phyloP scores from a whole-genome alignment of 1,140 invertebrate species.

The Pogonomyrmex barbatus region DNA sequence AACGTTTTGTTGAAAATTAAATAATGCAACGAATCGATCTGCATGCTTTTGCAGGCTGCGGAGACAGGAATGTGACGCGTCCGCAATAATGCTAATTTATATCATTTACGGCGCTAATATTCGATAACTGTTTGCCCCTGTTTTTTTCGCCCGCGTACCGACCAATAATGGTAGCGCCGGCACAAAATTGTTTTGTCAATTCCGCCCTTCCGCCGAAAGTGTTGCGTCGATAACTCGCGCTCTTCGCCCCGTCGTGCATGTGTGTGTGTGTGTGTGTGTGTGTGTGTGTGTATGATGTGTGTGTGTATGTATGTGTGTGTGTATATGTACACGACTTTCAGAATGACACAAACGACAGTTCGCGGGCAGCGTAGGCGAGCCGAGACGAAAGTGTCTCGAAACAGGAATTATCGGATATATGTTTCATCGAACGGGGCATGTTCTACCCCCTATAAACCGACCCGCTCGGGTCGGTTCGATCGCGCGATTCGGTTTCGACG shows the following conservation, averaged over 20 bases:
- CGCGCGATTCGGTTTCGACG: slow-evolving; percentile 59
- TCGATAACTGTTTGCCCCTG: slow-evolving; percentile 26
- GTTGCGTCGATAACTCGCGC: slow-evolving; percentile 72
- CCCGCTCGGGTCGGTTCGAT: slow-evolving; percentile 49
- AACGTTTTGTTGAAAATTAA: slow-evolving; percentile 13
- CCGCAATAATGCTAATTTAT: slow-evolving; percentile 4
- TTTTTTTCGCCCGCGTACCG: slow-evolving; percentile 47
- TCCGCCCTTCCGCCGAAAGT: slow-evolving; percentile 70
- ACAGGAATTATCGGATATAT: slow-evolving; percentile 76
- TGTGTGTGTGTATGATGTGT: no score
- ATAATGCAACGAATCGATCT: background rate
- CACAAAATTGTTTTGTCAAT: slow-evolving; percentile 78
- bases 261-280: no score
- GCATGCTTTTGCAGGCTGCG: background rate
- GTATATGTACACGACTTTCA: slow-evolving; percentile 42
- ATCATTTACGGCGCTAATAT: slow-evolving; percentile 6
- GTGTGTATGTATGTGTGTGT: no score
- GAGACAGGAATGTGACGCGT: background rate
- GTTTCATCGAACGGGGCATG: slow-evolving; percentile 32
- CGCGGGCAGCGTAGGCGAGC: slow-evolving; percentile 63
- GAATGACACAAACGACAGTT: slow-evolving; percentile 74
- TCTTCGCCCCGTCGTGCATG: slow-evolving; percentile 41
- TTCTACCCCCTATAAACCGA: background rate
- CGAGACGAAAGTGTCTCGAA: slow-evolving; percentile 67
- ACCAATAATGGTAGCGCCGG: slow-evolving; percentile 64